Evolutionary conservation across 1,140 invertebrate genomes (phyloP).

Genomic region (Conopomorpha cramerella): DNA sequence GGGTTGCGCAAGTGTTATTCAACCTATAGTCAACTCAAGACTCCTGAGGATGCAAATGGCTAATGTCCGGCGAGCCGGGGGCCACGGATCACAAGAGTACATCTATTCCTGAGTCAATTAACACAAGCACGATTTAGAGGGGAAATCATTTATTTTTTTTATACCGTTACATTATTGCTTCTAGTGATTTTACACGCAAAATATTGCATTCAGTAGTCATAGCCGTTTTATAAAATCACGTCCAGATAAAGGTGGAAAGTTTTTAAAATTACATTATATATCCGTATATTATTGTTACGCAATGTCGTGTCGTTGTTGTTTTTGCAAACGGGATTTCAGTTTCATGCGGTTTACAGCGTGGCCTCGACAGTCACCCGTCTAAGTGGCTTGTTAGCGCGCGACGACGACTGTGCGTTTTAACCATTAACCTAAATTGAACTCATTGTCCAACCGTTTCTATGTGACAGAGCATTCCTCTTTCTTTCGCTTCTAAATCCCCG

Average conservation of each 20-base stretch:
- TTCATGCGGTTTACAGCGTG: neutral
- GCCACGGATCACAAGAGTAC: neutral
- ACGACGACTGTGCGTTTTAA: too few relatives aligned
- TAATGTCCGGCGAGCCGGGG: neutral
- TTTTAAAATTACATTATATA: neutral
- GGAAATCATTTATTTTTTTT: neutral
- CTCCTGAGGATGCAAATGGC: neutral
- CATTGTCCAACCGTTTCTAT: conserved; percentile 19
- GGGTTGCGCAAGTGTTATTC: conserved; percentile 12
- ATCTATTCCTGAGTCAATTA: neutral
- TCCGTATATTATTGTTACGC: neutral
- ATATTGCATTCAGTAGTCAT: neutral
- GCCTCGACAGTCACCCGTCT: neutral
- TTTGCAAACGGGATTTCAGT: neutral
- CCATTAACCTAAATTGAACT: conserved; percentile 34
- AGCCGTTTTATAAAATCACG: neutral
- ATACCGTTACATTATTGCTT: neutral
- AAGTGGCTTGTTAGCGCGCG: neutral
- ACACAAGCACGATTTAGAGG: neutral
- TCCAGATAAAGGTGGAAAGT: neutral
- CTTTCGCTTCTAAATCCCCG: conserved; percentile 1
- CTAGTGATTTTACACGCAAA: neutral
- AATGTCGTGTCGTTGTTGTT: too few relatives aligned
- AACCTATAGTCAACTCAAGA: conserved; percentile 5
- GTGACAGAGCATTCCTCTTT: conserved; percentile 15